Conservation (phyloP, 2,888 invertebrate species). For the Formica aserva region DNA sequence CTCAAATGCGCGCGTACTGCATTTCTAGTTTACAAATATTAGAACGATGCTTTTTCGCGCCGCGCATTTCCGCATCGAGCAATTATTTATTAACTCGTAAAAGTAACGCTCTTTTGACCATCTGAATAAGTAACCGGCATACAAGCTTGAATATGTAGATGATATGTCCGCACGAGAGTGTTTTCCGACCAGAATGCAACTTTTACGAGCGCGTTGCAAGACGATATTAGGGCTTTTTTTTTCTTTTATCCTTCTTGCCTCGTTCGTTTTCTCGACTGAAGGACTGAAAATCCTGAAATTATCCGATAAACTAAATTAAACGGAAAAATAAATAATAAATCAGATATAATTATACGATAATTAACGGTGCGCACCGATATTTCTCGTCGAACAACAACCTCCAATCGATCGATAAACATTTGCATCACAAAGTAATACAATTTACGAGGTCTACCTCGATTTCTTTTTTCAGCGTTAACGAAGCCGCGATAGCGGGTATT, state of each 20-base stretch:
- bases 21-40: constrained; percentile 34
- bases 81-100: constrained; percentile 76
- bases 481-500: constrained; percentile 37
- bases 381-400: constrained; percentile 5
- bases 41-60: constrained; percentile 2
- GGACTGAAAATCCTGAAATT: constrained; percentile 18
- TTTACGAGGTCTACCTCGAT: constrained; percentile 6
- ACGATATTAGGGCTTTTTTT: constrained; percentile 47
- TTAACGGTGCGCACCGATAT: neutral
- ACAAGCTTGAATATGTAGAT: constrained; percentile 63
- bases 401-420: constrained; percentile 22
- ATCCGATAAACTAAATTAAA: neutral
- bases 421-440: constrained; percentile 42
- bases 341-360: constrained; percentile 16
- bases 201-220: constrained; percentile 67
- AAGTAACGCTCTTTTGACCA: constrained; percentile 71
- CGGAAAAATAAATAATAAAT: constrained; percentile 12
- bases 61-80: constrained; percentile 41
- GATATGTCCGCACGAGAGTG: constrained; percentile 69
- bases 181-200: constrained; percentile 60
- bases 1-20: neutral
- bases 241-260: constrained; percentile 31
- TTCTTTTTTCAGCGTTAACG: constrained; percentile 19
- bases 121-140: constrained; percentile 74
- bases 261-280: neutral